Percentiles rank a stretch among this genome's conserved stretches.
Evolutionary conservation across 2,113 vertebrate species (phyloP).

Genomic region (Corvus hawaiiensis): DNA sequence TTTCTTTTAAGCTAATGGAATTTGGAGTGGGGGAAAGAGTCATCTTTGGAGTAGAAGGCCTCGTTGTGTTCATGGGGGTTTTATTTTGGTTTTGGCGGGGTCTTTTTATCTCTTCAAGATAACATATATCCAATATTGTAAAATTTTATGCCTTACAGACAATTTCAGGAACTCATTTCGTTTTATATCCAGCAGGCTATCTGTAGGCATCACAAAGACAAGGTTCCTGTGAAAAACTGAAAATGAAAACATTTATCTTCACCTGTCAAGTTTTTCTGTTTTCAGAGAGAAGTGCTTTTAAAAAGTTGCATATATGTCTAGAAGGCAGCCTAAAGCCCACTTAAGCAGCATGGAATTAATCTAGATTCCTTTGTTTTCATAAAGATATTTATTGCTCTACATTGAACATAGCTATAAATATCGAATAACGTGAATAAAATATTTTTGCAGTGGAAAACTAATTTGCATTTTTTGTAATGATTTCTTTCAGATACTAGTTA

Average conservation of each 20-base stretch:
- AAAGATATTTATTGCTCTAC: not conserved
- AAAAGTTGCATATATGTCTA: not conserved
- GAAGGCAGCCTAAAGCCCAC: not conserved
- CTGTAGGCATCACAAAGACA: not conserved
- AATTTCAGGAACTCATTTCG: not conserved
- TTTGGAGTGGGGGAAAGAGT: accelerated
- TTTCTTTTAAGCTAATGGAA: not conserved
- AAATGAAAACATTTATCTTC: not conserved
- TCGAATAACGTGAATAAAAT: not conserved
- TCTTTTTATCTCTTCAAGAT: not conserved
- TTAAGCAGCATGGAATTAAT: not conserved
- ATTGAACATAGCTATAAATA: not conserved
- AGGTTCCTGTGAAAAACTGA: not conserved
- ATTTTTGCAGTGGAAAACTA: not conserved
- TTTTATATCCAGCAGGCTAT: not conserved
- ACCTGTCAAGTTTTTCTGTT: not conserved
- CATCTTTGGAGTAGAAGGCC: not conserved
- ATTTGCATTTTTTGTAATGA: not conserved
- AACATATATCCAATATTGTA: not conserved
- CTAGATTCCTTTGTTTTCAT: not conserved
- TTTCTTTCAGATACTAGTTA: not conserved
- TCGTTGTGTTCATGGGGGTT: not conserved
- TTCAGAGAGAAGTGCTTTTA: not conserved
- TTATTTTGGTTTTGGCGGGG: not conserved
- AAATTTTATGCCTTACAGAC: not conserved